Conservation (phyloP, 2,888 invertebrate genomes). For the Torymus texanus region DNA sequence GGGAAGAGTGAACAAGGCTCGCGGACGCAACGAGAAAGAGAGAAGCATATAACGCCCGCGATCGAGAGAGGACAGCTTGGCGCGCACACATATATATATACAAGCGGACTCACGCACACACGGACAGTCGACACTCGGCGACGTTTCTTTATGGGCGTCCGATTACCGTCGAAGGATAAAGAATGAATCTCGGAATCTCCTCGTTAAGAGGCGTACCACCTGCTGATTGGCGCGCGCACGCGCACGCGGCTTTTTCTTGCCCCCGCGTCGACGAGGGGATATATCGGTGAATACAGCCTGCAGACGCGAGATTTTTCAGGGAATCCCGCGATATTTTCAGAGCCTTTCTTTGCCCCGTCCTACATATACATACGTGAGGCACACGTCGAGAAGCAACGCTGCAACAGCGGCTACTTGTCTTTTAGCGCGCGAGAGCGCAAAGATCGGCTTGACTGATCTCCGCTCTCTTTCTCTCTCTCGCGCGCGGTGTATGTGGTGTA, state of each 20-base stretch:
- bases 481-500: constrained; percentile 2
- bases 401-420: constrained; percentile 1
- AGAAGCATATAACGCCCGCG: constrained; percentile 21
- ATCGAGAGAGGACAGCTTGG: constrained; percentile 2
- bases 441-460: constrained; percentile 44
- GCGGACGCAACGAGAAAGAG: background rate
- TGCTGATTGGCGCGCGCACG: constrained; percentile 65
- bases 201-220: constrained; percentile 66
- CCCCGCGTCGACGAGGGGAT: constrained; percentile 53
- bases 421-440: background rate
- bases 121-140: background rate
- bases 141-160: constrained; percentile 55
- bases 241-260: constrained; percentile 53
- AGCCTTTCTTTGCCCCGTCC: background rate
- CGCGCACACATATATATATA: background rate
- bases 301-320: constrained; percentile 56
- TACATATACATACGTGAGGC: background rate
- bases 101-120: background rate
- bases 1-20: background rate
- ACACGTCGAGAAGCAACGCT: background rate
- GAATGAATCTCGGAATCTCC: constrained; percentile 65
- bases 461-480: background rate
- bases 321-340: constrained; percentile 50
- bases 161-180: constrained; percentile 63
- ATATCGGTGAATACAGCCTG: constrained; percentile 49